Conservation (phyloP, 2,888 invertebrate genomes). For the Coelopa pilipes region DNA sequence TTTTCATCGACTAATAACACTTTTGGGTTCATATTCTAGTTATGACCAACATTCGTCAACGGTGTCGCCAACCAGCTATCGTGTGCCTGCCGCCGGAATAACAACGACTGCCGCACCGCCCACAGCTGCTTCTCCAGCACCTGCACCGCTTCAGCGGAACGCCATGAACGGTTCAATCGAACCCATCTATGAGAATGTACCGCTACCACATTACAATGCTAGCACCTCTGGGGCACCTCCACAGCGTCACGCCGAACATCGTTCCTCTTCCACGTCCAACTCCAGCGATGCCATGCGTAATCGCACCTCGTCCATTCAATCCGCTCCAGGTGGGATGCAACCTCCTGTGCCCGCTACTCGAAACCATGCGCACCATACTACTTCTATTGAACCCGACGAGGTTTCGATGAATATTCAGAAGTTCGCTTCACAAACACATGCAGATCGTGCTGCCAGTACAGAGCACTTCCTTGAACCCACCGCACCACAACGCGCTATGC, state of each 20-base stretch:
- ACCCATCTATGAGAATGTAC: slow-evolving; percentile 86
- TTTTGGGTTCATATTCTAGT: slow-evolving; percentile 28
- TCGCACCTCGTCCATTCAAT: slow-evolving; percentile 76
- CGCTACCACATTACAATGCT: slow-evolving; percentile 69
- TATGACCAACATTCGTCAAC: slow-evolving; percentile 55
- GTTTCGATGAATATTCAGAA: slow-evolving; percentile 54
- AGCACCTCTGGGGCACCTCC: slow-evolving; percentile 49
- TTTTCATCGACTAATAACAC: too few species aligned
- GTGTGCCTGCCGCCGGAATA: slow-evolving; percentile 67
- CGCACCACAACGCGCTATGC: slow-evolving; percentile 53
- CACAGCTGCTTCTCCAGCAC: slow-evolving; percentile 22
- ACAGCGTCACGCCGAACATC: slow-evolving; percentile 48
- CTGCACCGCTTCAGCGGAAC: slow-evolving; percentile 64
- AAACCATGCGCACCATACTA: slow-evolving; percentile 36
- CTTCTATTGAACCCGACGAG: slow-evolving; percentile 43
- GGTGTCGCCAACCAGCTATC: slow-evolving; percentile 68
- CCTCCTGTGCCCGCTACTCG: slow-evolving; percentile 52
- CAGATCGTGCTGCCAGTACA: slow-evolving; percentile 57
- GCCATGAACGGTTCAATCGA: slow-evolving; percentile 72
- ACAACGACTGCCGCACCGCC: slow-evolving; percentile 49
- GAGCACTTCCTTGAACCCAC: slow-evolving; percentile 57
- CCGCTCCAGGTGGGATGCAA: slow-evolving; percentile 74
- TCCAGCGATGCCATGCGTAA: slow-evolving; percentile 59
- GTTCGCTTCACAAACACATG: slow-evolving; percentile 49
- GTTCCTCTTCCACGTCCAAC: slow-evolving; percentile 48